These are phyloP conservation scores for Nyctereutes procyonoides DNA, from an alignment of 2,113 vertebrate species.

Conservation along the genomic window DNA sequence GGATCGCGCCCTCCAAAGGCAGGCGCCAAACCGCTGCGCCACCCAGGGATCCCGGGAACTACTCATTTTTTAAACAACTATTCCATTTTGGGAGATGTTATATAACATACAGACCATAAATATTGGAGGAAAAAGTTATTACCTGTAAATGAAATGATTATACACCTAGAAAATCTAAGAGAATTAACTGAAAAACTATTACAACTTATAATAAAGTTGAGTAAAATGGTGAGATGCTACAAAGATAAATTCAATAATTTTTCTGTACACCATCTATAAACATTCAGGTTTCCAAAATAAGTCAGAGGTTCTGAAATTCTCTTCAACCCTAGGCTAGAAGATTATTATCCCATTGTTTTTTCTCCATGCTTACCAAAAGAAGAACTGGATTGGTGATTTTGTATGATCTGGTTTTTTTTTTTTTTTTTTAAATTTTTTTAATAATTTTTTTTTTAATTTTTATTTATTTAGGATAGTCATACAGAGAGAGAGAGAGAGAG, in stretches of 20 bases:
- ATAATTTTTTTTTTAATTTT: too few species aligned
- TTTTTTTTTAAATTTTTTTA: too few species aligned
- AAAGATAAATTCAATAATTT: background rate
- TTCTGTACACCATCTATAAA: background rate
- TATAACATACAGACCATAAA: background rate
- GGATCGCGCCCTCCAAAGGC: too few species aligned
- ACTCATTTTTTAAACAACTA: slow-evolving; percentile 28
- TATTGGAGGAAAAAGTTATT: background rate
- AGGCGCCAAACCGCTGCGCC: too few species aligned
- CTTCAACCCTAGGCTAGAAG: background rate
- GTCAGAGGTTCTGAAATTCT: slow-evolving; percentile 5
- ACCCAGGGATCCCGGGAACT: too few species aligned
- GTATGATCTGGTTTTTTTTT: background rate
- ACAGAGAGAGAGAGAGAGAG: too few species aligned
- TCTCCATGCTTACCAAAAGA: background rate
- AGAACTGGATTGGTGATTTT: background rate
- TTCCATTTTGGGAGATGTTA: background rate
- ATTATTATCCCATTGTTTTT: background rate
- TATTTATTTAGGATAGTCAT: too few species aligned
- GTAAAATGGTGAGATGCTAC: background rate
- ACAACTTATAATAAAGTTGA: slow-evolving; percentile 18
- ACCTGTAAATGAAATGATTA: slow-evolving; percentile 16
- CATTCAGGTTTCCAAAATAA: slow-evolving; percentile 27
- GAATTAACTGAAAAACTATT: slow-evolving; percentile 26
- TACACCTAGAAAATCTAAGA: background rate